These are phyloP conservation scores for Enteromius paludinosus DNA, from an alignment of 2,797 vertebrate species.

Conservation along the genomic window DNA sequence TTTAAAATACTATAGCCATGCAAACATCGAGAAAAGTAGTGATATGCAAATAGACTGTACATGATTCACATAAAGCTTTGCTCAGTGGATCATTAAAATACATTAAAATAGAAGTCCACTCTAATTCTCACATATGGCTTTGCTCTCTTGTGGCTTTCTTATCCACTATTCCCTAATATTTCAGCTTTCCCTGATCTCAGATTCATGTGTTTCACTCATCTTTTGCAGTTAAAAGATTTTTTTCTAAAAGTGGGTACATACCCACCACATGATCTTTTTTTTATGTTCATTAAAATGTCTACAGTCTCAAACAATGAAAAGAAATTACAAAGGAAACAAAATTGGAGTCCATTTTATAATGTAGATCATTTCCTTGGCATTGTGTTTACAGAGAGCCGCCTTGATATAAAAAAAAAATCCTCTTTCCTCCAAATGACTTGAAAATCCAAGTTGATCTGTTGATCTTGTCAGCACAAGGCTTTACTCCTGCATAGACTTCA, in stretches of 20 bases:
- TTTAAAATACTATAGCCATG: conserved; percentile 28
- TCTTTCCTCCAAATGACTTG: conserved; percentile 16
- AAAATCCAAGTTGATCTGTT: not conserved
- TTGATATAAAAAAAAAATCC: conserved; percentile 2
- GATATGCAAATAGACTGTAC: conserved; percentile 39
- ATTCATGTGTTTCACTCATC: not conserved
- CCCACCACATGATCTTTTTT: not conserved
- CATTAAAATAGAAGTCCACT: conserved; percentile 49
- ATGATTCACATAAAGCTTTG: conserved; percentile 49
- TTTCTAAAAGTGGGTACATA: not conserved
- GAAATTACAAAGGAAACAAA: not conserved
- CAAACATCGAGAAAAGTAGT: conserved; percentile 21
- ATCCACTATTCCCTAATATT: not conserved
- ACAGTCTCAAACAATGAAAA: not conserved
- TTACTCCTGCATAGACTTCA: not conserved
- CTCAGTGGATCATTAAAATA: conserved; percentile 26
- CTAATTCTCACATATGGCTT: conserved; percentile 75
- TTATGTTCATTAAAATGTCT: conserved; percentile 18
- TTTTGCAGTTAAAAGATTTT: not conserved
- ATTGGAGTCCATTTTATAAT: not conserved
- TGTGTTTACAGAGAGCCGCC: conserved; percentile 4
- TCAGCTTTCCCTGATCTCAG: conserved; percentile 14
- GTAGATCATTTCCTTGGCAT: conserved; percentile 40
- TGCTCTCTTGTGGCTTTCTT: conserved; percentile 67
- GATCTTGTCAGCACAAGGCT: not conserved